Conservation (phyloP, 1,140 invertebrate genomes). For the Diabrotica undecimpunctata region DNA sequence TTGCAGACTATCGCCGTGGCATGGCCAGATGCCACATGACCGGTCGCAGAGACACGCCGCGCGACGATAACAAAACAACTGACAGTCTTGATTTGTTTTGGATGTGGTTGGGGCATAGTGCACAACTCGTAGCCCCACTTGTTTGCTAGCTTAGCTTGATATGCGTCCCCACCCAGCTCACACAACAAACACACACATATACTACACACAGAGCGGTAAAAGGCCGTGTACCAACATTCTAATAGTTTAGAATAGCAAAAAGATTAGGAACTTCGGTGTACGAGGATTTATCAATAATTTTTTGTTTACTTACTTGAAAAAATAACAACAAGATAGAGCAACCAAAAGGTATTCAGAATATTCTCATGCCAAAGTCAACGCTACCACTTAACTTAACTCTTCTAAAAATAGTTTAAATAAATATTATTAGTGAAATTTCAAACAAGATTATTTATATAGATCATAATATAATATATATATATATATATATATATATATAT, state of each 20-base stretch:
- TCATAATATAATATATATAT: no score
- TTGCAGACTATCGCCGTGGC: neutral
- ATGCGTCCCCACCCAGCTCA: neutral
- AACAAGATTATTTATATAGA: no score
- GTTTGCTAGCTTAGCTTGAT: neutral
- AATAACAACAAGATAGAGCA: no score
- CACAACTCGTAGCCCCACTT: neutral
- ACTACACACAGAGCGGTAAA: no score
- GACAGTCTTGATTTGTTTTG: slow-evolving; percentile 1
- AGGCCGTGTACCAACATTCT: neutral
- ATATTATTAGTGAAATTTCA: no score
- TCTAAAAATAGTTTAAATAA: no score
- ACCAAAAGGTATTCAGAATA: no score
- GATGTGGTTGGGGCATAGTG: neutral
- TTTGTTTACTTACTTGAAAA: neutral
- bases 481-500: no score
- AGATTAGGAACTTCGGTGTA: neutral
- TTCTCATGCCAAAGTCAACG: no score
- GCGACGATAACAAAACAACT: neutral
- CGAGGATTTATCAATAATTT: neutral
- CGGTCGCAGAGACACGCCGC: neutral
- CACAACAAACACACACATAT: neutral
- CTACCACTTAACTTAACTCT: no score
- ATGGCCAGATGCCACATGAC: neutral
- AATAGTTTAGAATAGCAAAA: slow-evolving; percentile 3